Base-by-base conservation (phyloP, 2,888 invertebrate species). In the Cheilosia soror region DNA sequence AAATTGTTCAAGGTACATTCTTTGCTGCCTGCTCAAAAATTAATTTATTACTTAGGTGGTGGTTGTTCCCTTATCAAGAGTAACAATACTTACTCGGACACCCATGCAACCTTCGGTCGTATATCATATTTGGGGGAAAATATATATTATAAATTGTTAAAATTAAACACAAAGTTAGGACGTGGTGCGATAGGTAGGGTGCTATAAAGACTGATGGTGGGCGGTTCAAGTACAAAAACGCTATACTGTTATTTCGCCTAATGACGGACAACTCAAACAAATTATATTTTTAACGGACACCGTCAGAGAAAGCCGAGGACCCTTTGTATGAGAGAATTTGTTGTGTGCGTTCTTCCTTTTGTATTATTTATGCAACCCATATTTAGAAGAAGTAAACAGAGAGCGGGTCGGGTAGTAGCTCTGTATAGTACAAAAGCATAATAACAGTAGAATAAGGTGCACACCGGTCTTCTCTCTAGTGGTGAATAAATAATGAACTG, bases 261-360 rank as follows among this genome's bases (percentile, higher is more conserved):
- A 79, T 79, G 79, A 79, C 65, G 79, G 79, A 72, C 79, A 79
- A 79, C 49, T 65, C 72, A 79, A 79, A 72, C 79, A 79, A 79
- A 79, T 79, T 79, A 72, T 65, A 72, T 79, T 72, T 78, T 65
- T 65, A 65, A 65, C 71, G 37, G 72, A 72, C n/a, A 5, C 15
- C 44, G 49, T 49, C 20, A 7, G 9, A 31, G 49, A 49, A 76
- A 31, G 40, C 25, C 7, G 2, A 63, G 27, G 71, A 27, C 51
- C 44, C 57, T 37, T 44, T 69, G 57, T 27, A 31, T 6, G 40
- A 47, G n/a, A 20, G 4, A n/a, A 25, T 53, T 11, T 37, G n/a
- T 37, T 33, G 62, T 49, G 53, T 53, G 53, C 9, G 51, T 53
- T 47, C 9, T 27, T 51, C 9, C 66, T 51, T 55, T 68, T 69